phyloP scores from a whole-genome alignment of 2,797 vertebrate species.

The Eupleurogrammus muticus region DNA sequence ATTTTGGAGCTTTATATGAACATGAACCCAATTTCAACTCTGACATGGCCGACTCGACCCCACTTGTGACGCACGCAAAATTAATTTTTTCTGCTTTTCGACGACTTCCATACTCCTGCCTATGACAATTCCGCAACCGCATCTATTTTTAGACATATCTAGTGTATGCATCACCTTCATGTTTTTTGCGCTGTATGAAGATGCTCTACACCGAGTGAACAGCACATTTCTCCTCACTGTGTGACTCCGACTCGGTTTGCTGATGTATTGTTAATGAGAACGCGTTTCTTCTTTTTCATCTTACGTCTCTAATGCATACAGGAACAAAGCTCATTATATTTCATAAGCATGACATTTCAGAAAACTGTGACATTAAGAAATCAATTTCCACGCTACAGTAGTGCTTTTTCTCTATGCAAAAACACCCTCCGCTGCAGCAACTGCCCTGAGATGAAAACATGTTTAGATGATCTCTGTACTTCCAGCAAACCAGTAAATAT shows the following conservation, averaged over 20 bases:
- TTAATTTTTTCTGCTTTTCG: background rate
- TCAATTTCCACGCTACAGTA: slow-evolving; percentile 67
- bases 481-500: slow-evolving; percentile 68
- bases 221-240: slow-evolving; percentile 34
- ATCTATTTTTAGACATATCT: background rate
- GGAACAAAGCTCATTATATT: slow-evolving; percentile 74
- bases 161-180: background rate
- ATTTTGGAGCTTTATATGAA: background rate
- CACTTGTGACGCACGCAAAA: slow-evolving; percentile 1
- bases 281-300: slow-evolving; percentile 60
- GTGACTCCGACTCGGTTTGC: slow-evolving; percentile 55
- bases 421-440: slow-evolving; percentile 49
- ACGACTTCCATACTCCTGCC: background rate
- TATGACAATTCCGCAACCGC: background rate
- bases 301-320: slow-evolving; percentile 61
- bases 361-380: slow-evolving; percentile 77
- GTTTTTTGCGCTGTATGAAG: slow-evolving; percentile 10
- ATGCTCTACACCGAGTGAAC: slow-evolving; percentile 47
- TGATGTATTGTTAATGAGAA: slow-evolving; percentile 69
- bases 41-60: background rate
- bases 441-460: slow-evolving; percentile 67
- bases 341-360: slow-evolving; percentile 71
- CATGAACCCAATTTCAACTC: slow-evolving; percentile 7
- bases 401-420: slow-evolving; percentile 55
- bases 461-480: slow-evolving; percentile 64